Evolutionary conservation across 2,888 invertebrate genomes (phyloP).

Genomic region (Strigamia crassipes): DNA sequence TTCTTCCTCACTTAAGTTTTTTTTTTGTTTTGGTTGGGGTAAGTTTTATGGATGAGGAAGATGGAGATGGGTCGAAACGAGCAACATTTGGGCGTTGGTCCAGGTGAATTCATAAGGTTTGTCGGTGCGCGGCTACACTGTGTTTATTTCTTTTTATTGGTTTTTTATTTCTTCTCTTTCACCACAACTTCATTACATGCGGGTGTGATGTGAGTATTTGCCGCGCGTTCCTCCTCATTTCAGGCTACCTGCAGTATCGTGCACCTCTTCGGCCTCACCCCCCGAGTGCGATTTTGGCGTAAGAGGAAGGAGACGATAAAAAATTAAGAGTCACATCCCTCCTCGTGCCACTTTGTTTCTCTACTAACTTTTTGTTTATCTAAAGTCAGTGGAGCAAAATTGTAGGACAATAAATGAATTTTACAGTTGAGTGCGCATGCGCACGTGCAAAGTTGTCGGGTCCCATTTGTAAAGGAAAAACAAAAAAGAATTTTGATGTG

Average conservation of each 20-base stretch:
- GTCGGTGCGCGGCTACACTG: slow-evolving; percentile 6
- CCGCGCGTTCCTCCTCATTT: slow-evolving; percentile 29
- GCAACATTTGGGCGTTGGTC: slow-evolving; percentile 1
- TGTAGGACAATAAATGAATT: slow-evolving; percentile 24
- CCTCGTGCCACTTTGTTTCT: slow-evolving; percentile 1
- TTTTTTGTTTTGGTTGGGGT: too few relatives aligned
- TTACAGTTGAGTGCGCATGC: slow-evolving; percentile 14
- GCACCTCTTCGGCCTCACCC: background rate
- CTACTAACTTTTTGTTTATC: slow-evolving; percentile 33
- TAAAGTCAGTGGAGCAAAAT: slow-evolving; percentile 4
- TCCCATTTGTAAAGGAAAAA: background rate
- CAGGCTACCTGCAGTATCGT: slow-evolving; percentile 6
- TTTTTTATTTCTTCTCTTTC: slow-evolving; percentile 32
- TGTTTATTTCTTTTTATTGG: slow-evolving; percentile 37
- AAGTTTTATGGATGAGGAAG: background rate
- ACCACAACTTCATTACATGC: slow-evolving; percentile 33
- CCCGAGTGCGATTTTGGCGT: background rate
- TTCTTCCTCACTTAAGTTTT: too few relatives aligned
- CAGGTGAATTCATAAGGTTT: slow-evolving; percentile 34
- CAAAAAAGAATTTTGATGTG: slow-evolving; percentile 25
- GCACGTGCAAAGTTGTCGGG: slow-evolving; percentile 28
- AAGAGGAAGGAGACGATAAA: slow-evolving; percentile 14
- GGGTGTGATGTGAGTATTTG: slow-evolving; percentile 32
- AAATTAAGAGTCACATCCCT: slow-evolving; percentile 20
- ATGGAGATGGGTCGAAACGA: background rate